phyloP scores from a whole-genome alignment of 2,888 invertebrate genomes.

The Melanotus villosus region DNA sequence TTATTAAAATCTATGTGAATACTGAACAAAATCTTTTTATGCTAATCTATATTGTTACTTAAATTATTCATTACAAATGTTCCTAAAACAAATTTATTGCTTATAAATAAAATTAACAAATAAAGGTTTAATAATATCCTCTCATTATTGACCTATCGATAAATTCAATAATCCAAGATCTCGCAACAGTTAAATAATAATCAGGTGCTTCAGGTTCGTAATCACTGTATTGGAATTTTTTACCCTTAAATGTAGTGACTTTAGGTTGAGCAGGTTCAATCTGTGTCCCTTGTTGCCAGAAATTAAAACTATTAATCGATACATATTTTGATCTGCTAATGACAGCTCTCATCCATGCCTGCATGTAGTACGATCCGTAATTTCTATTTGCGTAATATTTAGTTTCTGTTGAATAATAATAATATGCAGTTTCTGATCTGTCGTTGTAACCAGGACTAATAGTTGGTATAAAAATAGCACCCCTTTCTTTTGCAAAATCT shows the following conservation, averaged over 20 bases:
- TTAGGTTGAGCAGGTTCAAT: conserved; percentile 74
- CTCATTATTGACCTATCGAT: neutral
- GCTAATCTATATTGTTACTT: no score
- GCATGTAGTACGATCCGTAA: conserved; percentile 74
- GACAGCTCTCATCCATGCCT: conserved; percentile 74
- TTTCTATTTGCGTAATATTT: neutral
- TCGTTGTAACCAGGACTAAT: conserved; percentile 80
- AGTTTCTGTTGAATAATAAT: neutral
- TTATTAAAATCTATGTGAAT: no score
- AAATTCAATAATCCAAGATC: conserved; percentile 6
- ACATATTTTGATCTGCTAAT: conserved; percentile 71
- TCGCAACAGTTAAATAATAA: neutral
- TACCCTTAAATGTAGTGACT: neutral
- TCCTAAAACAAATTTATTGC: no score
- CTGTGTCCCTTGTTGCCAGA: conserved; percentile 81
- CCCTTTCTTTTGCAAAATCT: conserved; percentile 72
- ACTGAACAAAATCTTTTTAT: no score
- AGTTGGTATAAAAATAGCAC: conserved; percentile 75
- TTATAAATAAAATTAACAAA: no score
- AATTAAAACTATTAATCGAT: conserved; percentile 79
- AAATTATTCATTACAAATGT: no score
- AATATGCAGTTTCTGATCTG: conserved; percentile 62
- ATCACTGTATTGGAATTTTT: neutral
- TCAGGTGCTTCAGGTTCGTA: neutral
- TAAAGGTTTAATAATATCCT: no score